Percentiles rank a stretch among this genome's conserved stretches.
Evolutionary conservation across 1,140 invertebrate genomes (phyloP).

Genomic region (Colletes latitarsis): DNA sequence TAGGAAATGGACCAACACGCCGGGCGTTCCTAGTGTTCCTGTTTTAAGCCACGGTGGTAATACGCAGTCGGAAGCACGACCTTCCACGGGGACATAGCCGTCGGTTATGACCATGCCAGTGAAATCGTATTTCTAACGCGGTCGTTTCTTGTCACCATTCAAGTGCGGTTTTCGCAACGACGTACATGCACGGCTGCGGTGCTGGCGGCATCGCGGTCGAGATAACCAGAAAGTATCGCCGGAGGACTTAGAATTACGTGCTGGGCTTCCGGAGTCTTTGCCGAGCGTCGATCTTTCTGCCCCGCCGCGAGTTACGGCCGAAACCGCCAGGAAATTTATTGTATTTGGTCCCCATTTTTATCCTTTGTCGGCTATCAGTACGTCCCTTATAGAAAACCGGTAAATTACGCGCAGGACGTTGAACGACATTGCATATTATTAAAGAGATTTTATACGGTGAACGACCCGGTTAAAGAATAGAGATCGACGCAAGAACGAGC

Average conservation of each 20-base stretch:
- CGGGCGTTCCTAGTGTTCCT: not conserved
- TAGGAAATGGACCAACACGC: conserved; percentile 24
- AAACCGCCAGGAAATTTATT: conserved; percentile 14
- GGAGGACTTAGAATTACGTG: conserved; percentile 35
- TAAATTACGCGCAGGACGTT: conserved; percentile 7
- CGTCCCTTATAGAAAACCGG: not conserved
- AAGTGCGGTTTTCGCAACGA: conserved; percentile 48
- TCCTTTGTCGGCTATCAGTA: not conserved
- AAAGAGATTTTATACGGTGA: not conserved
- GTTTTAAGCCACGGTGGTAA: conserved; percentile 25
- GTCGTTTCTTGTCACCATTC: conserved; percentile 51
- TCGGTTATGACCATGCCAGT: conserved; percentile 28
- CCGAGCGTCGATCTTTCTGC: not conserved
- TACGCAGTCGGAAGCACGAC: conserved; percentile 22
- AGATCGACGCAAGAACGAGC: not conserved
- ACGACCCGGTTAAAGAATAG: no score
- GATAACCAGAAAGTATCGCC: conserved; percentile 50
- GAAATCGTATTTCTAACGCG: conserved; percentile 51
- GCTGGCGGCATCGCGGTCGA: conserved; percentile 1
- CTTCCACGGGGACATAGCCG: conserved; percentile 11
- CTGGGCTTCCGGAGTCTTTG: conserved; percentile 17
- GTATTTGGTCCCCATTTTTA: conserved; percentile 34
- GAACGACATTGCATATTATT: conserved; percentile 12
- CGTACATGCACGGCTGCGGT: not conserved
- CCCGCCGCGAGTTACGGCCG: not conserved